Conservation (phyloP, 2,888 invertebrate genomes). For the Griposia aprilina region DNA sequence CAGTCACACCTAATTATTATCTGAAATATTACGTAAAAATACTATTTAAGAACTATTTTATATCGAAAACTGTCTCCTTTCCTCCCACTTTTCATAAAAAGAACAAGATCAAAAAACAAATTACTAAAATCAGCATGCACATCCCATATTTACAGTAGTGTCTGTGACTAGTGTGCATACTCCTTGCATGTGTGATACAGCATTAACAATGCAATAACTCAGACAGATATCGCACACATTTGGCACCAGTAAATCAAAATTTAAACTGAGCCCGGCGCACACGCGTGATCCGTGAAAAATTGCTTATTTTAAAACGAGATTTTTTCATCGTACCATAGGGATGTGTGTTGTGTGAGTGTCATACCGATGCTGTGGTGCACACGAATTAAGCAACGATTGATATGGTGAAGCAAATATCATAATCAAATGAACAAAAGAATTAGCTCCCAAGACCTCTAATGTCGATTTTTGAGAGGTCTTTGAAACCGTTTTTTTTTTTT, state of each 20-base stretch:
- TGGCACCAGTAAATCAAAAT: conserved; percentile 86
- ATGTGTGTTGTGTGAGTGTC: conserved; percentile 69
- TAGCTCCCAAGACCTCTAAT: too few relatives aligned
- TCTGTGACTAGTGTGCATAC: conserved; percentile 1
- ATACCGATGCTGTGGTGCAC: conserved; percentile 62
- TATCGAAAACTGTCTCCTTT: neutral
- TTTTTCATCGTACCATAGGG: conserved; percentile 75
- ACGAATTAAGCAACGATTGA: conserved; percentile 49
- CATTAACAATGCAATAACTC: conserved; percentile 80
- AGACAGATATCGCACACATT: conserved; percentile 84
- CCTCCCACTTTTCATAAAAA: neutral
- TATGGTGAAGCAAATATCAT: too few relatives aligned
- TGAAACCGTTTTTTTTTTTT: too few relatives aligned
- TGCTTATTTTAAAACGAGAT: conserved; percentile 85
- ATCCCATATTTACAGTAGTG: neutral
- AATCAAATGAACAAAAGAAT: too few relatives aligned
- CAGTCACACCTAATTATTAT: neutral
- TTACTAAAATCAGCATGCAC: neutral
- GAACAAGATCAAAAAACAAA: neutral
- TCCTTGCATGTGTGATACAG: conserved; percentile 44
- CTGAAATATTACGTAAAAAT: neutral
- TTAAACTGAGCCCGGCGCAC: conserved; percentile 71
- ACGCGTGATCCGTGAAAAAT: conserved; percentile 86
- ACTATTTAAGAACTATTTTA: neutral
- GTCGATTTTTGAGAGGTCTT: too few relatives aligned